phyloP scores from a whole-genome alignment of 2,113 vertebrate species.

The Zosterops hypoxanthus region DNA sequence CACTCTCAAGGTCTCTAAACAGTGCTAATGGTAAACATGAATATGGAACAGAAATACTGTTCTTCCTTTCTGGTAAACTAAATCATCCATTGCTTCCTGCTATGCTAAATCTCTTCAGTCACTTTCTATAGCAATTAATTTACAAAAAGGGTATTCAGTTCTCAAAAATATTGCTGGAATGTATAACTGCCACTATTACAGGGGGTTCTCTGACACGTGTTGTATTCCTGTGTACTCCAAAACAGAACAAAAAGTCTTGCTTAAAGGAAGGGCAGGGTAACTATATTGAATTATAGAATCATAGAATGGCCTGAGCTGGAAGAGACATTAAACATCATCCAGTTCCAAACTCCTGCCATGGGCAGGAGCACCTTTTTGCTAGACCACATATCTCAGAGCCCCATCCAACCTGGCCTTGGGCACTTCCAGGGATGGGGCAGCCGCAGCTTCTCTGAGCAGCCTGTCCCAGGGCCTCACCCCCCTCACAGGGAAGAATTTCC shows the following conservation, averaged over 20 bases:
- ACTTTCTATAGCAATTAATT: not conserved
- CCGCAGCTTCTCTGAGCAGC: not conserved
- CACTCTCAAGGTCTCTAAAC: not conserved
- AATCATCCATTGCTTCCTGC: not conserved
- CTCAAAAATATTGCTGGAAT: not conserved
- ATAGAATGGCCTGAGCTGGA: not conserved
- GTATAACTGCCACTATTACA: not conserved
- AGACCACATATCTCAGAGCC: rapidly evolving
- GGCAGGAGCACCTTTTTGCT: not conserved
- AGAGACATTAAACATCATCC: not conserved
- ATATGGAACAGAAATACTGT: not conserved
- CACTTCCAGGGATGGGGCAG: not conserved
- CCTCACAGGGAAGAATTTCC: not conserved
- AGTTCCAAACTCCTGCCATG: not conserved
- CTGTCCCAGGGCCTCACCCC: not conserved
- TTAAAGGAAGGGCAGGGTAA: not conserved
- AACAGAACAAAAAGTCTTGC: not conserved
- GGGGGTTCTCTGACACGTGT: not conserved
- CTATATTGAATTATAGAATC: not conserved
- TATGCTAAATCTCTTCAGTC: not conserved
- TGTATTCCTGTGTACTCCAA: not conserved
- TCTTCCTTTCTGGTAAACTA: not conserved
- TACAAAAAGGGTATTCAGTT: not conserved
- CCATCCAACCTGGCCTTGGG: rapidly evolving
- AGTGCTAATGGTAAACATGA: not conserved